A percentile compares a stretch with the other conserved stretches of the same genome.
Evolutionary conservation across 2,888 invertebrate genomes (phyloP).

Genomic region (Steinernema scapterisci): DNA sequence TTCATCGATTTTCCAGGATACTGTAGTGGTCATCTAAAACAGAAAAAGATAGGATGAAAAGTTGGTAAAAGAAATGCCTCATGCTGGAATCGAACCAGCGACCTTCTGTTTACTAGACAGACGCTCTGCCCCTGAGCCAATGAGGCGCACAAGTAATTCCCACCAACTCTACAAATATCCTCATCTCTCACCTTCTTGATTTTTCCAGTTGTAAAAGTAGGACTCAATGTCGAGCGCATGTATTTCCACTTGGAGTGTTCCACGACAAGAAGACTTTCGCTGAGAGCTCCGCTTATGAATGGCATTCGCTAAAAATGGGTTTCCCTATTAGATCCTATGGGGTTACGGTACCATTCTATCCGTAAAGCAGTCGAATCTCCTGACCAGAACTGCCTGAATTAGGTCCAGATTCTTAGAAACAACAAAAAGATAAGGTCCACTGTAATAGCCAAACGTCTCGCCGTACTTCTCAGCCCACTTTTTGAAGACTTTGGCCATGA

Average conservation of each 20-base stretch:
- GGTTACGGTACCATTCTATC: conserved; percentile 42
- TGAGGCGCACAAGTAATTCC: no score
- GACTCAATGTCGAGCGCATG: conserved; percentile 74
- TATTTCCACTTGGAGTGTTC: conserved; percentile 72
- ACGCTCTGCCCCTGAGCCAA: conserved; percentile 63
- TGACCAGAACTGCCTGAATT: conserved; percentile 55
- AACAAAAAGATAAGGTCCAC: conserved; percentile 35
- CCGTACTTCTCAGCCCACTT: conserved; percentile 43
- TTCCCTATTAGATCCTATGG: background rate
- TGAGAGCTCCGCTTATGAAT: background rate
- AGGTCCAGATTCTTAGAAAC: conserved; percentile 50
- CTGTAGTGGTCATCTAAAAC: conserved; percentile 41
- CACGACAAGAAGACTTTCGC: conserved; percentile 16
- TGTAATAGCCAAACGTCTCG: conserved; percentile 30
- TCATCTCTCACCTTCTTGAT: conserved; percentile 71
- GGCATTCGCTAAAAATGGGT: background rate
- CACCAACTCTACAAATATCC: no score
- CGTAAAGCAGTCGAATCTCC: conserved; percentile 56
- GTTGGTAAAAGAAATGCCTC: conserved; percentile 45
- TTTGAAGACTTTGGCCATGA: conserved; percentile 17
- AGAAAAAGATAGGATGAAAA: background rate
- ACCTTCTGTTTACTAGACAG: conserved; percentile 64
- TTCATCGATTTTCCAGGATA: conserved; percentile 37
- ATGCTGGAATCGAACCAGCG: conserved; percentile 63
- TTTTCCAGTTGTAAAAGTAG: conserved; percentile 76